A percentile compares a stretch with the other conserved stretches of the same genome.
Evolutionary conservation across 2,888 invertebrate species (phyloP).

Genomic region (Zygothrica quintamaculata): DNA sequence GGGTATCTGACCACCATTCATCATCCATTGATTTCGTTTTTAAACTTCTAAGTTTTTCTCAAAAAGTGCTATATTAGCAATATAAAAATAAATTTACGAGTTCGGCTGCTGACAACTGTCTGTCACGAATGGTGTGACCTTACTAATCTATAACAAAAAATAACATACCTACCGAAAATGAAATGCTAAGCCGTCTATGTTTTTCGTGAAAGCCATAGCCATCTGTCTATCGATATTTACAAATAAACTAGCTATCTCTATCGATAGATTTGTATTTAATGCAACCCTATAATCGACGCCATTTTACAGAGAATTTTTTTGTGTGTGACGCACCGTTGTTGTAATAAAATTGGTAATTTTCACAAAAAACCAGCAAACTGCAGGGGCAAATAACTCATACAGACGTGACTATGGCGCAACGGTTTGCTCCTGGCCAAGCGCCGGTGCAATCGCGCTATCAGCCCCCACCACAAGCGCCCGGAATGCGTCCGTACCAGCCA

Average conservation of each 20-base stretch:
- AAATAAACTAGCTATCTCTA: conserved; percentile 10
- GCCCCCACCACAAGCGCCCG: conserved; percentile 82
- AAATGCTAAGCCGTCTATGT: not conserved
- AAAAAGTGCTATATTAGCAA: not conserved
- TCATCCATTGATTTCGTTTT: conserved; percentile 76
- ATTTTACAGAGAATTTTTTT: conserved; percentile 62
- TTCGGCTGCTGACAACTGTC: conserved; percentile 24
- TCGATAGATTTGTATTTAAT: conserved; percentile 12
- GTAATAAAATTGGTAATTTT: conserved; percentile 45
- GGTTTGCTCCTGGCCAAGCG: conserved; percentile 82
- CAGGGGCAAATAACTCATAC: conserved; percentile 12
- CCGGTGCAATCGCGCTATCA: conserved; percentile 83
- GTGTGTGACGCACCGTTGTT: conserved; percentile 71
- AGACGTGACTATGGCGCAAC: conserved; percentile 77
- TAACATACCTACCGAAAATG: conserved; percentile 2
- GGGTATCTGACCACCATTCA: conserved; percentile 85
- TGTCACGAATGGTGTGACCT: conserved; percentile 42
- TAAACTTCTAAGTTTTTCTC: not conserved
- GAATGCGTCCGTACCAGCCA: conserved; percentile 84
- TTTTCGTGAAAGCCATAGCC: not conserved
- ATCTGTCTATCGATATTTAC: conserved; percentile 4
- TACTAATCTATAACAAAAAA: not conserved
- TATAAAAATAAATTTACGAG: conserved; percentile 11
- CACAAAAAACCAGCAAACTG: conserved; percentile 17
- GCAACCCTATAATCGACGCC: conserved; percentile 61